phyloP scores from a whole-genome alignment of 2,113 vertebrate species.

The Fulica atra region DNA sequence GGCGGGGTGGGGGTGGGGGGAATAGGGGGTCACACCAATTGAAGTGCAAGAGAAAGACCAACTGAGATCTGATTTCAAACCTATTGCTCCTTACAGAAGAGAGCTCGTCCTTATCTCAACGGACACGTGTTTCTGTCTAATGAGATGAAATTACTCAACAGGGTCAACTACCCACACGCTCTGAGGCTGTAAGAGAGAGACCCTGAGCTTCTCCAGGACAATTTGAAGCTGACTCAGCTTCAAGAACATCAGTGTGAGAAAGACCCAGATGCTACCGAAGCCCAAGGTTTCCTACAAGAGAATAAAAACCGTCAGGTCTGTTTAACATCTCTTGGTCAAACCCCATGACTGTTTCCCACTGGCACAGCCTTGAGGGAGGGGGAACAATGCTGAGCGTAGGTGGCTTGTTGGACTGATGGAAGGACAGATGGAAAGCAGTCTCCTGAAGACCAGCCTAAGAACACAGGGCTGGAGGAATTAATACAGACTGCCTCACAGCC shows the following conservation, averaged over 20 bases:
- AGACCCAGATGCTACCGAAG: not conserved
- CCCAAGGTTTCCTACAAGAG: not conserved
- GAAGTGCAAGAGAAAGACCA: conserved; percentile 1
- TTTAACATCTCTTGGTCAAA: not conserved
- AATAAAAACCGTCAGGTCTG: not conserved
- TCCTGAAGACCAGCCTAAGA: not conserved
- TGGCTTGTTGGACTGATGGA: not conserved
- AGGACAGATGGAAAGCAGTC: not conserved
- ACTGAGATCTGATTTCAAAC: conserved; percentile 33
- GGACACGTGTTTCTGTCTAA: not conserved
- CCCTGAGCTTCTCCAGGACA: not conserved
- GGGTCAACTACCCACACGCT: not conserved
- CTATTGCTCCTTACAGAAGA: not conserved
- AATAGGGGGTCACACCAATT: not conserved
- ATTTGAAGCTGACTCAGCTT: not conserved
- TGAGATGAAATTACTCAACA: not conserved
- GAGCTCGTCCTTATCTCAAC: not conserved
- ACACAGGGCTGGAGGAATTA: not conserved
- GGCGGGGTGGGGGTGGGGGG: not conserved
- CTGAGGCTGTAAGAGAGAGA: not conserved
- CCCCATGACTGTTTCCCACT: not conserved
- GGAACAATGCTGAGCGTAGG: not conserved
- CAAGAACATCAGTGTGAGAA: not conserved
- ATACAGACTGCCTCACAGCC: not conserved
- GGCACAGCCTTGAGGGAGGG: not conserved